Conservation (phyloP, 2,888 invertebrate species). For the Leucophenga montana region DNA sequence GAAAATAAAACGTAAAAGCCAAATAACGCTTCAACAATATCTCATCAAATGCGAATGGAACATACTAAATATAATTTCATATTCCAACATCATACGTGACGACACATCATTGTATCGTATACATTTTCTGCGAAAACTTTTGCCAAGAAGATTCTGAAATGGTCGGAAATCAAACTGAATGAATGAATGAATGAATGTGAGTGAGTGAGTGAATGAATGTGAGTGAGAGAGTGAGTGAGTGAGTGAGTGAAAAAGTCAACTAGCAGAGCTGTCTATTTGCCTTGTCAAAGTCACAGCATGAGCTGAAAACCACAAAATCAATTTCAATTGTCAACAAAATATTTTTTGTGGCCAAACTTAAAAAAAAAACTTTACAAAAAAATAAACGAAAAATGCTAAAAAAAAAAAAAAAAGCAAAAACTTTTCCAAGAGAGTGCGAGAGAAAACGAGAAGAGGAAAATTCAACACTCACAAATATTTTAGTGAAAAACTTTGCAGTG, state of each 20-base stretch:
- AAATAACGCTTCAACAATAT: not conserved
- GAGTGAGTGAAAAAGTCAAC: constrained; percentile 1
- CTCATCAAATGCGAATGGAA: not conserved
- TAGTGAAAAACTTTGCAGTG: constrained; percentile 4
- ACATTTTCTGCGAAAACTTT: not conserved
- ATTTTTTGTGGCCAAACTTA: constrained; percentile 30
- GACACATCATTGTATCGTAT: constrained; percentile 20
- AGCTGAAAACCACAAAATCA: constrained; percentile 59
- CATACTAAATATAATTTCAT: constrained; percentile 2
- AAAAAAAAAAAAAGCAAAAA: not conserved
- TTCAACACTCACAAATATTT: not conserved
- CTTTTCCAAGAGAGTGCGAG: not conserved
- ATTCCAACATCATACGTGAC: constrained; percentile 18
- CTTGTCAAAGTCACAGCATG: constrained; percentile 27
- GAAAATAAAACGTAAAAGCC: not conserved
- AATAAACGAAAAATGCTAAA: not conserved
- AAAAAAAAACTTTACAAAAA: not conserved
- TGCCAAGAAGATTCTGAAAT: too few relatives aligned
- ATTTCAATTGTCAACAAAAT: constrained; percentile 68
- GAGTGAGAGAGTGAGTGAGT: not conserved
- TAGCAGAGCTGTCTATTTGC: constrained; percentile 15
- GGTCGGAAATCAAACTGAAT: too few relatives aligned
- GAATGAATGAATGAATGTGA: not conserved
- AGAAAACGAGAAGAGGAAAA: not conserved
- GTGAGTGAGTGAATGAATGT: too few relatives aligned